phyloP scores from a whole-genome alignment of 2,888 invertebrate genomes.

The Zaprionus bogoriensis region DNA sequence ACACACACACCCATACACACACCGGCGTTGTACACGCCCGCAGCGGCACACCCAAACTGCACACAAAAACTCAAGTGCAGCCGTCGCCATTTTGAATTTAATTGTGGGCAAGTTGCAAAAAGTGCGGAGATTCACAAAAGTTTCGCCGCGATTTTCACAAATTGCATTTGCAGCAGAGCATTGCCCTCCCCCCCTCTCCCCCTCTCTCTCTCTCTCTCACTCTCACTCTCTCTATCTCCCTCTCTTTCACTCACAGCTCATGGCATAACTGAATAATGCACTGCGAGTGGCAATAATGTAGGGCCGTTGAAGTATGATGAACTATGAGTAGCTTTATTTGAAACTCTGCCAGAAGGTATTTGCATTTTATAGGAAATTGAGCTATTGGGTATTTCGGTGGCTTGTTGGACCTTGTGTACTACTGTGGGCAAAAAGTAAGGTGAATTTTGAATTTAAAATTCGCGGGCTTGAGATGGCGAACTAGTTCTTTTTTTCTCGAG shows the following conservation, averaged over 20 bases:
- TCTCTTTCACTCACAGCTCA: background rate
- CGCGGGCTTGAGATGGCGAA: too few species aligned
- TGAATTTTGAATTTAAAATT: too few species aligned
- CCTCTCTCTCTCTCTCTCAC: background rate
- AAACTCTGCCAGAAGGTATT: too few species aligned
- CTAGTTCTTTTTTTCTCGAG: too few species aligned
- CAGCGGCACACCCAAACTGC: background rate
- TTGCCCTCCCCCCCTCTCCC: background rate
- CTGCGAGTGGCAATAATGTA: background rate
- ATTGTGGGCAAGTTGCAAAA: background rate
- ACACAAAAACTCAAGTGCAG: background rate
- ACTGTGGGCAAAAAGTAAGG: too few species aligned
- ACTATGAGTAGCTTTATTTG: too few species aligned
- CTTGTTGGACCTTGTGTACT: too few species aligned
- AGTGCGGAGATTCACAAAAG: background rate
- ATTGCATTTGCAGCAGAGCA: background rate
- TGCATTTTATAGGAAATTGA: too few species aligned
- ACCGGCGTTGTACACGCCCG: background rate
- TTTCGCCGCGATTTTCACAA: background rate
- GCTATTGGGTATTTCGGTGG: too few species aligned
- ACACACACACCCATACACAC: background rate
- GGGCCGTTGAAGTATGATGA: too few species aligned
- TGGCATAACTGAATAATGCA: background rate
- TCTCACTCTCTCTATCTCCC: background rate
- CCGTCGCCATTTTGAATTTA: constrained; percentile 18